phyloP scores from a whole-genome alignment of 2,113 vertebrate genomes.

The Micromys minutus region DNA sequence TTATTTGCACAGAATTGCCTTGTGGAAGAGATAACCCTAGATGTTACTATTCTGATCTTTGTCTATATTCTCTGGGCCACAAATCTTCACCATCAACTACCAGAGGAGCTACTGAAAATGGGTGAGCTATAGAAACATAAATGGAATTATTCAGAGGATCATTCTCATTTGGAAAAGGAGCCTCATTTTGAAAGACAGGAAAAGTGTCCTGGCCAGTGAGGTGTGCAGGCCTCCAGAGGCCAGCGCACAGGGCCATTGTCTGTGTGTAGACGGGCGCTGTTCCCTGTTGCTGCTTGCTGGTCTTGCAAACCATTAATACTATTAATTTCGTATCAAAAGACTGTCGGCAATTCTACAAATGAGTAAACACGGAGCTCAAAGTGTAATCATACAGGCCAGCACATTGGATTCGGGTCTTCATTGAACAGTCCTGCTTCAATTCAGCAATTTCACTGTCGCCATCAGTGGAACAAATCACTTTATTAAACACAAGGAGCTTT shows the following conservation, averaged over 20 bases:
- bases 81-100: background rate
- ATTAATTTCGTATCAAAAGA: conserved; percentile 88
- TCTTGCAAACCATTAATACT: conserved; percentile 85
- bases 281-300: conserved; percentile 74
- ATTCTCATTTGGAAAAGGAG: conserved; percentile 40
- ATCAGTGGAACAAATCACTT: conserved; percentile 91
- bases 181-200: conserved; percentile 17
- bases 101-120: background rate
- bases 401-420: conserved; percentile 89
- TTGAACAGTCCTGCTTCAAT: conserved; percentile 88
- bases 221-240: background rate
- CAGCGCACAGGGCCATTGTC: background rate
- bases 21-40: background rate
- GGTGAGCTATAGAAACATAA: background rate
- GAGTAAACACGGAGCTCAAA: conserved; percentile 89
- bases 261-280: conserved; percentile 29
- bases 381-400: conserved; percentile 85
- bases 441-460: conserved; percentile 91
- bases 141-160: conserved; percentile 32
- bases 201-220: background rate
- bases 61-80: background rate
- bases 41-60: conserved; percentile 11
- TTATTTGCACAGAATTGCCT: background rate
- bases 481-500: conserved; percentile 88
- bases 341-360: conserved; percentile 89